These are phyloP conservation scores for Listronotus bonariensis DNA, from an alignment of 1,140 invertebrate genomes.

Conservation along the genomic window DNA sequence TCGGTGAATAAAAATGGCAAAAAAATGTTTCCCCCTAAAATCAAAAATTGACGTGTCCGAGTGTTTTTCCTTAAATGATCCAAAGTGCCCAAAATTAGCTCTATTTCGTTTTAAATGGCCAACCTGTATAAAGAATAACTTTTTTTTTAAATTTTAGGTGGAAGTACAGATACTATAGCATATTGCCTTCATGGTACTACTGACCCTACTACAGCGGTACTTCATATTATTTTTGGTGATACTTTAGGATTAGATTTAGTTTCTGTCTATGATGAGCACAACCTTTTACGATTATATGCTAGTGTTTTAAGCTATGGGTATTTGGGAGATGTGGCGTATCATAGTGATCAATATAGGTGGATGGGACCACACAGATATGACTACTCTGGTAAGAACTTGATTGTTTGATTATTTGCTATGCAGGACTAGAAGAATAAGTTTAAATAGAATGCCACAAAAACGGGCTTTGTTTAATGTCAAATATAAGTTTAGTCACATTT, in stretches of 20 bases:
- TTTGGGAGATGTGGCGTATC: conserved; percentile 81
- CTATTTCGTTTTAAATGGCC: too few relatives aligned
- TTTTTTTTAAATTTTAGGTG: conserved; percentile 55
- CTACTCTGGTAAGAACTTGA: conserved; percentile 67
- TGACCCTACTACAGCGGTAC: conserved; percentile 77
- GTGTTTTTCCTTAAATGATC: too few relatives aligned
- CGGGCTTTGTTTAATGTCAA: too few relatives aligned
- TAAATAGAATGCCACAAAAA: too few relatives aligned
- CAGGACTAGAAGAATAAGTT: too few relatives aligned
- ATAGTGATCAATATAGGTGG: conserved; percentile 85
- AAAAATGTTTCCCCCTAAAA: too few relatives aligned
- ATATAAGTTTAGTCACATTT: too few relatives aligned
- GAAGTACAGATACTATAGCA: conserved; percentile 85
- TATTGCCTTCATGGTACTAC: conserved; percentile 83
- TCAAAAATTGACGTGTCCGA: too few relatives aligned
- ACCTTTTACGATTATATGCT: conserved; percentile 73
- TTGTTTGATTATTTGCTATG: too few relatives aligned
- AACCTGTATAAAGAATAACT: conserved; percentile 1
- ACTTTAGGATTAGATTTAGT: conserved; percentile 76
- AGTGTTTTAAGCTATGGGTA: conserved; percentile 88
- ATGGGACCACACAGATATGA: conserved; percentile 89
- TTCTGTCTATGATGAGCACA: conserved; percentile 71
- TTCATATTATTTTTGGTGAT: conserved; percentile 83
- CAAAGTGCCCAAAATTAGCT: too few relatives aligned
- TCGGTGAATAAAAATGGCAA: too few relatives aligned